phyloP scores from a whole-genome alignment of 2,888 invertebrate species.

The Diaperis boleti region DNA sequence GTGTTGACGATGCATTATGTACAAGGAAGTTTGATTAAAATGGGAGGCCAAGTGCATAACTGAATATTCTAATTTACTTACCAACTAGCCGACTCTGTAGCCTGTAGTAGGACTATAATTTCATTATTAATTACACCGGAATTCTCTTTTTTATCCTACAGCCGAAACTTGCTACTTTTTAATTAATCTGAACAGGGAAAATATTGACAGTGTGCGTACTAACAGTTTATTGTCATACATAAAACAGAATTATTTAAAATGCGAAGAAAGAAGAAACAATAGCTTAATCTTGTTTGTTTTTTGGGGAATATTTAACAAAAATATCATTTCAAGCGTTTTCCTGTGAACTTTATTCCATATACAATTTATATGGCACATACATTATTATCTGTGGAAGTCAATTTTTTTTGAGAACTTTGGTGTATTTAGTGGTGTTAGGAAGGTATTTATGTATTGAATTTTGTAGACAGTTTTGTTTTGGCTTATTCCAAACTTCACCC shows the following conservation, averaged over 20 bases:
- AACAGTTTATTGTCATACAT: background rate
- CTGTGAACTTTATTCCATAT: too few relatives aligned
- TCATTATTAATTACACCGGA: conserved; percentile 27
- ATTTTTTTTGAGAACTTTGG: too few relatives aligned
- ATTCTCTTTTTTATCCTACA: background rate
- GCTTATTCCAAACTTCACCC: conserved; percentile 17
- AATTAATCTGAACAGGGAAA: background rate
- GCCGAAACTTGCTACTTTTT: background rate
- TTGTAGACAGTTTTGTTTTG: too few relatives aligned
- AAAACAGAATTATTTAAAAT: conserved; percentile 13
- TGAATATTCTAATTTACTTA: conserved; percentile 37
- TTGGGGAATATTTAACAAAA: conserved; percentile 23
- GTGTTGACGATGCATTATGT: conserved; percentile 41
- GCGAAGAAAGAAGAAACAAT: background rate
- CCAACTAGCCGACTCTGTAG: conserved; percentile 12
- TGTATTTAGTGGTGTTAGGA: conserved; percentile 23
- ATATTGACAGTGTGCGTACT: conserved; percentile 7
- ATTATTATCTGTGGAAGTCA: too few relatives aligned
- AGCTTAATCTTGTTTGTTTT: conserved; percentile 11
- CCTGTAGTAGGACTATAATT: conserved; percentile 18
- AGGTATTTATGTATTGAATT: conserved; percentile 30
- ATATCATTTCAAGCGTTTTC: too few relatives aligned
- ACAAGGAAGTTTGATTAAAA: conserved; percentile 41
- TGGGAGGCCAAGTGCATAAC: conserved; percentile 35
- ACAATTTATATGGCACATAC: conserved; percentile 25